phyloP scores from a whole-genome alignment of 1,140 invertebrate genomes.

The Diuraphis noxia region DNA sequence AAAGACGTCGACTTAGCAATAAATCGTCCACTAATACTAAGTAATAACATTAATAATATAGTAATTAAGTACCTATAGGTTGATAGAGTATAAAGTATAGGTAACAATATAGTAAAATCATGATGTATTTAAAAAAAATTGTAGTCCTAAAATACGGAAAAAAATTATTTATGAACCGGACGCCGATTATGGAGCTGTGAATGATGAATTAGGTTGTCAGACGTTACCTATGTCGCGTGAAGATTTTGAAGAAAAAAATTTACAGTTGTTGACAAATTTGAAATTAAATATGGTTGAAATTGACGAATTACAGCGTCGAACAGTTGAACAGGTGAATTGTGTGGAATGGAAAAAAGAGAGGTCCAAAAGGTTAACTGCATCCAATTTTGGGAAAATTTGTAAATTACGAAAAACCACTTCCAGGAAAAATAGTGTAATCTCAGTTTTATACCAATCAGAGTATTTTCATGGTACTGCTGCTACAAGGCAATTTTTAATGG shows the following conservation, averaged over 20 bases:
- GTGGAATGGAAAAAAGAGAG: background rate
- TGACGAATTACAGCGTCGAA: background rate
- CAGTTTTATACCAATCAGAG: background rate
- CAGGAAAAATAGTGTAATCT: background rate
- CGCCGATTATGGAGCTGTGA: background rate
- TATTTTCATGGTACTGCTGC: background rate
- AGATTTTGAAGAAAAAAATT: background rate
- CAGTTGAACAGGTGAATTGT: background rate
- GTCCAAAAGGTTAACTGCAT: background rate
- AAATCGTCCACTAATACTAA: too few relatives aligned
- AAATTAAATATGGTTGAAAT: background rate
- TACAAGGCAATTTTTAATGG: background rate
- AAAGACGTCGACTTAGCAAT: too few relatives aligned
- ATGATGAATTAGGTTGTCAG: background rate
- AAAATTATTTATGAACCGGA: conserved; percentile 7
- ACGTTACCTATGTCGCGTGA: background rate
- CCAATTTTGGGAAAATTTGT: background rate
- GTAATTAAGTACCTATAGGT: too few relatives aligned
- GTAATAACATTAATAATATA: too few relatives aligned
- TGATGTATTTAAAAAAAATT: conserved; percentile 8
- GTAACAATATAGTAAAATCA: too few relatives aligned
- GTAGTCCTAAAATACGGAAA: background rate
- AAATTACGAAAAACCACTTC: background rate
- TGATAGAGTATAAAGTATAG: too few relatives aligned
- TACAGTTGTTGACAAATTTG: background rate